Base-by-base conservation (phyloP, 1,140 invertebrate species). In the Sycophaga agraensis region DNA sequence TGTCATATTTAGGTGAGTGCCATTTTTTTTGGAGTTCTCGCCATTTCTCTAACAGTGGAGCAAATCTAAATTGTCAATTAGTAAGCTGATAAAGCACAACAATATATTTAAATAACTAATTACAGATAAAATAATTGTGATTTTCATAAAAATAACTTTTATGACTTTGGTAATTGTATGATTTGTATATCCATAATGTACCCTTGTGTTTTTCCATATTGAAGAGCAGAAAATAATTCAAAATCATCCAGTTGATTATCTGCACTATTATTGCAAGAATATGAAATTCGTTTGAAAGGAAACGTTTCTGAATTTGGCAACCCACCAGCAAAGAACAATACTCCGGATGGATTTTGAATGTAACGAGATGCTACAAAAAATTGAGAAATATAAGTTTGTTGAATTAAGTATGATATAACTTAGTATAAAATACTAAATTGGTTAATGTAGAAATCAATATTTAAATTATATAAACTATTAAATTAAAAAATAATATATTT, bases 171-270 rank as follows among this genome's bases (percentile, higher is more conserved):
- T 11, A 39, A 39, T 4, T n/a, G 7, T 39, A 39, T 39, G n/a
- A 6, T 39, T n/a, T 39, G n/a, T 6, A 39, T 8, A 11, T 39
- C n/a, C 28, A 31, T 31, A 31, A 31, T 6, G 59, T 69, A 91
- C 85, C 91, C 90, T 74, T 85, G 82, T 3, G 89, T 85, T 17
- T 87, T 84, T 55, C 87, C 83, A 72, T 92, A 92, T 69, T 92
- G 89, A 19, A 92, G 73, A 2, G 86, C 85, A 14, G 75, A 71
- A 1, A 78, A 77, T 34, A 92, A 69, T 39, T 85, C 81, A 42
- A 76, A 71, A 2, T 82, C 83, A 50, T 82, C 71, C 0, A 91
- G 51, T 0, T 77, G 68, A 11, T 87, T 59, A 1, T 69, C 65
- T 0, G 73, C 79, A 0, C 85, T 86, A 67, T 85, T 80, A 69